These are phyloP conservation scores for Campoletis sonorensis DNA, from an alignment of 1,140 invertebrate genomes.

Conservation along the genomic window DNA sequence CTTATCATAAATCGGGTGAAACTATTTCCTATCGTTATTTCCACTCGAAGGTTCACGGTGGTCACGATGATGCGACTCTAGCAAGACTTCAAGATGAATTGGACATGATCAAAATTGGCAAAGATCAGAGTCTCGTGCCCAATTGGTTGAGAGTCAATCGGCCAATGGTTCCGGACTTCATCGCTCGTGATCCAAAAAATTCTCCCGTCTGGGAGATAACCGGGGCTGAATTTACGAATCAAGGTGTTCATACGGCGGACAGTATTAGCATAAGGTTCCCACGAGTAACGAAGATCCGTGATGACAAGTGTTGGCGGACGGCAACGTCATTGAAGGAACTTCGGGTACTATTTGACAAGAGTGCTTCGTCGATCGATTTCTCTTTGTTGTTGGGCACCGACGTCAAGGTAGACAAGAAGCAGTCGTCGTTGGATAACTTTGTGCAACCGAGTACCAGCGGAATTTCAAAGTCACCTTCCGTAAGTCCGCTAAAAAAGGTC, in stretches of 20 bases:
- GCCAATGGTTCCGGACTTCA: conserved; percentile 91
- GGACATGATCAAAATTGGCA: conserved; percentile 89
- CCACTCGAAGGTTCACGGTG: conserved; percentile 81
- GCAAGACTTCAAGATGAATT: conserved; percentile 86
- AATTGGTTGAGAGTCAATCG: conserved; percentile 90
- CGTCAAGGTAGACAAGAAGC: conserved; percentile 28
- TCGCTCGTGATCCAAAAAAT: conserved; percentile 88
- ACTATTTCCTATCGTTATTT: not conserved
- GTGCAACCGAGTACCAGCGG: conserved; percentile 6
- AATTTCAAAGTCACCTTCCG: not conserved
- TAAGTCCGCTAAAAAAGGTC: not conserved
- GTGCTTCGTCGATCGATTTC: conserved; percentile 82
- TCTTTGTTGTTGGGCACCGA: conserved; percentile 73
- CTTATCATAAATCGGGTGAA: not conserved
- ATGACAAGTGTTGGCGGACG: conserved; percentile 90
- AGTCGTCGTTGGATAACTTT: conserved; percentile 18
- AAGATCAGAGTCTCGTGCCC: conserved; percentile 84
- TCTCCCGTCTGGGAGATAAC: conserved; percentile 96
- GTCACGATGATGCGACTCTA: conserved; percentile 91
- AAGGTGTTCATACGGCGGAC: conserved; percentile 91
- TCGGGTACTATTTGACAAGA: conserved; percentile 80
- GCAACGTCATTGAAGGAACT: conserved; percentile 89
- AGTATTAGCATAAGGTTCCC: conserved; percentile 96
- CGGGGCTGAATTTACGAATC: conserved; percentile 93
- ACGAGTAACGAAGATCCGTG: conserved; percentile 87